Conservation (phyloP, 2,113 vertebrate genomes). For the Saguinus midas region DNA sequence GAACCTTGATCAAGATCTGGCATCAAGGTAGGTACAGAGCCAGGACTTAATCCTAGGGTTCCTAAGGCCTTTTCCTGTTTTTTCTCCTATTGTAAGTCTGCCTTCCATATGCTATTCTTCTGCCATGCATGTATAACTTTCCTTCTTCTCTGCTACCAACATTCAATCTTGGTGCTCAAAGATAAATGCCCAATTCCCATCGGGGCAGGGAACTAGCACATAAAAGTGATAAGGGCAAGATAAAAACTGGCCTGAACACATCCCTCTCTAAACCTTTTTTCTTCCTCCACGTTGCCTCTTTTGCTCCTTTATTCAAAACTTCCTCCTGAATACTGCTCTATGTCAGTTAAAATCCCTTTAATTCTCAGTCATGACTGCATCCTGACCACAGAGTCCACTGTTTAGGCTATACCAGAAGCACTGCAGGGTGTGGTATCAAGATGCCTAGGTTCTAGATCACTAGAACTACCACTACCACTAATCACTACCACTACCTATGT, state of each 20-base stretch:
- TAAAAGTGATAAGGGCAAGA: not conserved
- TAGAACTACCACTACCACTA: not conserved
- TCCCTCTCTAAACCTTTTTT: not conserved
- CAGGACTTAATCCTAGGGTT: not conserved
- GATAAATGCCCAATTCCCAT: not conserved
- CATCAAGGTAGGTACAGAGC: not conserved
- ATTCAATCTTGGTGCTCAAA: not conserved
- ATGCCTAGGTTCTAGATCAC: not conserved
- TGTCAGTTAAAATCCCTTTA: not conserved
- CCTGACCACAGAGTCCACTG: constrained; percentile 2
- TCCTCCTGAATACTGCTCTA: constrained; percentile 3
- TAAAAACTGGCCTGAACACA: not conserved
- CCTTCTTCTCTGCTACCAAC: constrained; percentile 9
- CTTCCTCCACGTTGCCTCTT: not conserved
- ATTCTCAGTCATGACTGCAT: constrained; percentile 1
- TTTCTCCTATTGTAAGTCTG: not conserved
- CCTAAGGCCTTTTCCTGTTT: not conserved
- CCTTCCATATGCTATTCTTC: not conserved
- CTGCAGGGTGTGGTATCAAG: not conserved
- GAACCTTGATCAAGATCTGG: not conserved
- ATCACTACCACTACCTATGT: not conserved
- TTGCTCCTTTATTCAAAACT: constrained; percentile 16
- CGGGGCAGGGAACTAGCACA: not conserved
- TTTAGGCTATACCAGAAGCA: not conserved
- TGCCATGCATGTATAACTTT: not conserved